phyloP scores from a whole-genome alignment of 2,113 vertebrate species.

The Hipposideros armiger region DNA sequence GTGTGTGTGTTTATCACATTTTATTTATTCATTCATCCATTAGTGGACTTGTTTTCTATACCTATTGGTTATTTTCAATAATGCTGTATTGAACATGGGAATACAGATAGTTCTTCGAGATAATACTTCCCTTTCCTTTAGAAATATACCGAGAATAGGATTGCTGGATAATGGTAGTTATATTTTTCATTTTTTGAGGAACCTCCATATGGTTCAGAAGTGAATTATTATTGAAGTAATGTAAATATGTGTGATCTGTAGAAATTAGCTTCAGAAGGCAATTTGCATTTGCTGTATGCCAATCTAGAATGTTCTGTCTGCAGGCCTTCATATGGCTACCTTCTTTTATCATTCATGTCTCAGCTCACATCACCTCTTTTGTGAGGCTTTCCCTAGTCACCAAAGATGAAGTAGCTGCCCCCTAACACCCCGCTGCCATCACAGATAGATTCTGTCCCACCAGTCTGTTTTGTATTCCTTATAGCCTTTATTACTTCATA shows the following conservation, averaged over 20 bases:
- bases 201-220: not conserved
- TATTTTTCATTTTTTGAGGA: constrained; percentile 41
- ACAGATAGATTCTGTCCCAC: not conserved
- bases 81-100: not conserved
- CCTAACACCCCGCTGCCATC: not conserved
- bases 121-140: not conserved
- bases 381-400: not conserved
- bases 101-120: not conserved
- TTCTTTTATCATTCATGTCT: not conserved
- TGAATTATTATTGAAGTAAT: constrained; percentile 17
- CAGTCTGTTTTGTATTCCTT: not conserved
- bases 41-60: not conserved
- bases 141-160: not conserved
- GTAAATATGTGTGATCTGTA: not conserved
- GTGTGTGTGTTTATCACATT: not conserved
- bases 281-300: not conserved
- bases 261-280: not conserved
- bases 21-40: not conserved
- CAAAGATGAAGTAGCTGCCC: not conserved
- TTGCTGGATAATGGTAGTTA: not conserved
- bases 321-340: not conserved
- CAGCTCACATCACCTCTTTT: not conserved
- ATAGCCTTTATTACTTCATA: not conserved
- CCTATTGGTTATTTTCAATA: not conserved
- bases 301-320: not conserved